Evolutionary conservation across 2,888 invertebrate species (phyloP).

Genomic region (Cylindroiulus punctatus): DNA sequence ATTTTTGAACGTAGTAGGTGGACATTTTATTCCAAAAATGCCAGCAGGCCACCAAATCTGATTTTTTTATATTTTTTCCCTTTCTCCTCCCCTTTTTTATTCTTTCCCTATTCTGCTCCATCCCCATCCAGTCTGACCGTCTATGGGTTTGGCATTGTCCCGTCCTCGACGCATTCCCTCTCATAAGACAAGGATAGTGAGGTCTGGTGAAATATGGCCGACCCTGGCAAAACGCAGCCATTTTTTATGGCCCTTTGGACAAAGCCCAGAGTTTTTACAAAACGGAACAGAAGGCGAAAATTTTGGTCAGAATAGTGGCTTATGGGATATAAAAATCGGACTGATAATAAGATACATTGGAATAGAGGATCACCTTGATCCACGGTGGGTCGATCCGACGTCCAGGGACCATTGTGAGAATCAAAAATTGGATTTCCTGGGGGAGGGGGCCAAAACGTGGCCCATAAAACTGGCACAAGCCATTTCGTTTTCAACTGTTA

Average conservation of each 20-base stretch:
- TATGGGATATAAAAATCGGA: constrained; percentile 51
- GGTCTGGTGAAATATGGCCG: constrained; percentile 48
- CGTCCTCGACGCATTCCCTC: neutral
- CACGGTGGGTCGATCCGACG: neutral
- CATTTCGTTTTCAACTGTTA: constrained; percentile 40
- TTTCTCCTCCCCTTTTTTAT: constrained; percentile 53
- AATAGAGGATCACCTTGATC: constrained; percentile 42
- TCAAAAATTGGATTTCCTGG: constrained; percentile 37
- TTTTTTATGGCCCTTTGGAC: constrained; percentile 51
- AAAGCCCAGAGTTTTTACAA: constrained; percentile 42
- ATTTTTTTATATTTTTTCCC: constrained; percentile 49
- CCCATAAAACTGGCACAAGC: constrained; percentile 50
- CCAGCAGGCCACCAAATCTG: constrained; percentile 48
- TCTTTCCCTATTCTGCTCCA: constrained; percentile 52
- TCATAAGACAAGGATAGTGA: constrained; percentile 20
- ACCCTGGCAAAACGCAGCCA: constrained; percentile 30
- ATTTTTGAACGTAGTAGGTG: constrained; percentile 49
- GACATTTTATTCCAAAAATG: constrained; percentile 53
- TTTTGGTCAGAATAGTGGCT: constrained; percentile 48
- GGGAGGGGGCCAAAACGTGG: constrained; percentile 11
- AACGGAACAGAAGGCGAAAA: constrained; percentile 51
- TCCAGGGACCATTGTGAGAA: constrained; percentile 19
- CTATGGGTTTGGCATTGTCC: constrained; percentile 47
- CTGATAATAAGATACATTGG: constrained; percentile 46
- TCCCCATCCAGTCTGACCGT: constrained; percentile 45